Evolutionary conservation across 1,140 invertebrate species (phyloP).

Genomic region (Microplitis mediator): DNA sequence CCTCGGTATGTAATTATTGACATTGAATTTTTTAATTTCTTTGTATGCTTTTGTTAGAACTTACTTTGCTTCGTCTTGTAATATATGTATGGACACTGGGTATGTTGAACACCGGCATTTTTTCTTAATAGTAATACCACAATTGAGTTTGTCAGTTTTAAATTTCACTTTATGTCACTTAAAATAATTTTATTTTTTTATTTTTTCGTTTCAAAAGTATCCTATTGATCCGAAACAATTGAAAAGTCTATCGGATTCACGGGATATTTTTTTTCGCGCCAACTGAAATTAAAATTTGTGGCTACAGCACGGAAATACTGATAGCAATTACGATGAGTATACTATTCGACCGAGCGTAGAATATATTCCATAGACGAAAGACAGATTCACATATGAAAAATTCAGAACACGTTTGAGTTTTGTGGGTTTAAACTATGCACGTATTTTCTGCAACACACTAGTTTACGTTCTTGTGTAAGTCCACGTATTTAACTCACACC

Average conservation of each 20-base stretch:
- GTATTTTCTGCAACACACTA: neutral
- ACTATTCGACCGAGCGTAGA: neutral
- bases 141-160: neutral
- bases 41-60: conserved; percentile 18
- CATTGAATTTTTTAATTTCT: neutral
- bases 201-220: too few species aligned
- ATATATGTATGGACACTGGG: conserved; percentile 36
- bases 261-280: neutral
- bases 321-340: conserved; percentile 9
- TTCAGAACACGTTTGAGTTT: conserved; percentile 35
- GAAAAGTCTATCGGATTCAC: neutral
- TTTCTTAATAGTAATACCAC: conserved; percentile 24
- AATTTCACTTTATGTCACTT: neutral
- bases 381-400: conserved; percentile 27
- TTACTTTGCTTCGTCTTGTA: conserved; percentile 64
- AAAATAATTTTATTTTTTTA: too few species aligned
- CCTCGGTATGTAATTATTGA: too few species aligned
- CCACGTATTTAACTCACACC: neutral
- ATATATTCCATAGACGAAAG: conserved; percentile 2
- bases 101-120: conserved; percentile 66
- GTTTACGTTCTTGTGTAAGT: conserved; percentile 5
- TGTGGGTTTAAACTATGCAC: conserved; percentile 27
- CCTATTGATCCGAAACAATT: neutral
- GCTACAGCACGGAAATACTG: neutral
- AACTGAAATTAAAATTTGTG: neutral